Evolutionary conservation across 2,113 vertebrate species (phyloP).

Genomic region (Callocephalon fimbriatum): DNA sequence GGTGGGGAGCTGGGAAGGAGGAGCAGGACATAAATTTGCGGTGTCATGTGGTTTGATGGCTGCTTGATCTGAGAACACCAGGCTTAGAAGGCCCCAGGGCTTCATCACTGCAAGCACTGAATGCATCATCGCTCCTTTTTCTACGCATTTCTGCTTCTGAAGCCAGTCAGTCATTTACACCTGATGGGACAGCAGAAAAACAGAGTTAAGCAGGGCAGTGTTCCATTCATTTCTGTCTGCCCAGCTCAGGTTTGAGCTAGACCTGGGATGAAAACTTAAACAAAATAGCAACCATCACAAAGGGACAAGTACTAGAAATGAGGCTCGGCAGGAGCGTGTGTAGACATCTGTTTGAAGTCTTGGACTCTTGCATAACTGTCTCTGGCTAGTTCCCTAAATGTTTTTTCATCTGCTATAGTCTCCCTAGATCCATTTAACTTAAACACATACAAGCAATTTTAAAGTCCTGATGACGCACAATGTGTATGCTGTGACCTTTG

Average conservation of each 20-base stretch:
- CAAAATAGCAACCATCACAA: neutral
- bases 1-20: neutral
- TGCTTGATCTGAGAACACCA: neutral
- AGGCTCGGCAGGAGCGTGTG: neutral
- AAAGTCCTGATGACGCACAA: slow-evolving; percentile 9
- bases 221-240: slow-evolving; percentile 4
- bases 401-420: neutral
- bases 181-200: neutral
- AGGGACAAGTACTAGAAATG: neutral
- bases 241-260: neutral
- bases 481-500: slow-evolving; percentile 32
- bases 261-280: neutral
- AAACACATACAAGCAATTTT: neutral
- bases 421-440: slow-evolving; percentile 5
- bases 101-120: neutral
- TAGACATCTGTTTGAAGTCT: slow-evolving; percentile 15
- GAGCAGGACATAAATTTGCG: neutral
- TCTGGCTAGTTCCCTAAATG: slow-evolving; percentile 11
- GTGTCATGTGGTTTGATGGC: neutral
- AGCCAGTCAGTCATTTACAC: neutral
- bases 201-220: neutral
- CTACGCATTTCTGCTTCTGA: neutral
- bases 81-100: slow-evolving; percentile 4
- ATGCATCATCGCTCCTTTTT: slow-evolving; percentile 1
- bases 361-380: slow-evolving; percentile 23